Conservation (phyloP, 2,888 invertebrate species). For the Nomada ferruginata region DNA sequence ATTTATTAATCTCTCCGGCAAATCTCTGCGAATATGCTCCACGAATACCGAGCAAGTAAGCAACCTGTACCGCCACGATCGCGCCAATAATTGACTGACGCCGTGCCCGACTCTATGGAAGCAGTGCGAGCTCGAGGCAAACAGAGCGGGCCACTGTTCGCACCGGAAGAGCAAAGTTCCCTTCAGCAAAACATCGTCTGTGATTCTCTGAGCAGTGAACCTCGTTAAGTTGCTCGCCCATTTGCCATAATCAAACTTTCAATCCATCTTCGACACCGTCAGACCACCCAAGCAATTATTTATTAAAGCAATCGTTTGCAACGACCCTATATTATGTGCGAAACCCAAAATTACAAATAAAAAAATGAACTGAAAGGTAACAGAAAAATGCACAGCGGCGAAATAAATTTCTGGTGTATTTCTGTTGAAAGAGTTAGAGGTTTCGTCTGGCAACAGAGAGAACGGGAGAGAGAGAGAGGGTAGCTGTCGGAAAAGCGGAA, state of each 20-base stretch:
- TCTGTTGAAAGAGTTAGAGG: conserved; percentile 27
- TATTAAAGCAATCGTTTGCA: too few species aligned
- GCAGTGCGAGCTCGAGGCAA: background rate
- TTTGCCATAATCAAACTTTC: conserved; percentile 11
- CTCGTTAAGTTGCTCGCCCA: conserved; percentile 41
- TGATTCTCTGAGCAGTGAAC: conserved; percentile 28
- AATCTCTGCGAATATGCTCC: background rate
- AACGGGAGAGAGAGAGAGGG: background rate
- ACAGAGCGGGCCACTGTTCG: background rate
- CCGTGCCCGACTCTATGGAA: background rate
- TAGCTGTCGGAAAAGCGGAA: background rate
- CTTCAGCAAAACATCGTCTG: conserved; percentile 27
- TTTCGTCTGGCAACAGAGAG: conserved; percentile 11
- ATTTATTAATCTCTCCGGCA: background rate
- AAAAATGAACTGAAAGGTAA: background rate
- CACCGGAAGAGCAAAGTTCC: conserved; percentile 12
- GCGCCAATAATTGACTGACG: background rate
- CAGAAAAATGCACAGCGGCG: too few species aligned
- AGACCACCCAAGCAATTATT: too few species aligned
- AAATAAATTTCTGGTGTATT: background rate
- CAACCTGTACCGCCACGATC: background rate
- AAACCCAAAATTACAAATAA: background rate
- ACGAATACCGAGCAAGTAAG: background rate
- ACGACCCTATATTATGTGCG: too few species aligned
- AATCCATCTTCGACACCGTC: background rate